phyloP scores from a whole-genome alignment of 1,140 invertebrate genomes.

The Eriosoma lanigerum region DNA sequence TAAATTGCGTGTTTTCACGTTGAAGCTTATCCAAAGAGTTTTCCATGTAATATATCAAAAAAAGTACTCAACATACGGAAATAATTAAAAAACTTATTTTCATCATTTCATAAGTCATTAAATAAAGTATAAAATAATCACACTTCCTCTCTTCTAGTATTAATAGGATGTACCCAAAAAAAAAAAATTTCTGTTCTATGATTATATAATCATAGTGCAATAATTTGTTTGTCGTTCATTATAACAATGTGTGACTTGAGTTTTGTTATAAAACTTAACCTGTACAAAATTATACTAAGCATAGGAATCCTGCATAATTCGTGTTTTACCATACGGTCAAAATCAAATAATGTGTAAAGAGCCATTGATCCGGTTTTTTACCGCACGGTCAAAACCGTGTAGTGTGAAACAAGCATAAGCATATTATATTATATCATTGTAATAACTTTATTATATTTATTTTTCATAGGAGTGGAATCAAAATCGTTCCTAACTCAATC shows the following conservation, averaged over 20 bases:
- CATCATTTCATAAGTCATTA: slow-evolving; percentile 41
- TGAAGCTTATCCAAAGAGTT: too few species aligned
- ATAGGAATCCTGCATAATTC: too few species aligned
- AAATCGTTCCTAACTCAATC: slow-evolving; percentile 61
- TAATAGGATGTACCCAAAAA: slow-evolving; percentile 37
- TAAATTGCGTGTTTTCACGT: too few species aligned
- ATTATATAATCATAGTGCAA: neutral
- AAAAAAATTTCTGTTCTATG: slow-evolving; percentile 21
- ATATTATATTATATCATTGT: too few species aligned
- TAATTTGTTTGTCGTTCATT: slow-evolving; percentile 33
- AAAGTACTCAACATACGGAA: slow-evolving; percentile 29
- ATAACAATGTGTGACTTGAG: neutral
- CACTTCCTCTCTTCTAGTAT: slow-evolving; percentile 30
- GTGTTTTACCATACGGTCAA: too few species aligned
- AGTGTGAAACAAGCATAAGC: too few species aligned
- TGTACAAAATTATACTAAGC: too few species aligned
- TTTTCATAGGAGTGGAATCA: slow-evolving; percentile 58
- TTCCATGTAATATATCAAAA: too few species aligned
- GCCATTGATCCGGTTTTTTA: too few species aligned
- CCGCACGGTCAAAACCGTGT: too few species aligned
- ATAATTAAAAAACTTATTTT: slow-evolving; percentile 46
- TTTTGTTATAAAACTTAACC: too few species aligned
- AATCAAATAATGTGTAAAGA: too few species aligned
- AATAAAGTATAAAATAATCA: slow-evolving; percentile 21
- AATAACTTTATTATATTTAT: slow-evolving; percentile 5